These are phyloP conservation scores for Eupithecia subumbrata DNA, from an alignment of 2,888 invertebrate species.

Conservation along the genomic window DNA sequence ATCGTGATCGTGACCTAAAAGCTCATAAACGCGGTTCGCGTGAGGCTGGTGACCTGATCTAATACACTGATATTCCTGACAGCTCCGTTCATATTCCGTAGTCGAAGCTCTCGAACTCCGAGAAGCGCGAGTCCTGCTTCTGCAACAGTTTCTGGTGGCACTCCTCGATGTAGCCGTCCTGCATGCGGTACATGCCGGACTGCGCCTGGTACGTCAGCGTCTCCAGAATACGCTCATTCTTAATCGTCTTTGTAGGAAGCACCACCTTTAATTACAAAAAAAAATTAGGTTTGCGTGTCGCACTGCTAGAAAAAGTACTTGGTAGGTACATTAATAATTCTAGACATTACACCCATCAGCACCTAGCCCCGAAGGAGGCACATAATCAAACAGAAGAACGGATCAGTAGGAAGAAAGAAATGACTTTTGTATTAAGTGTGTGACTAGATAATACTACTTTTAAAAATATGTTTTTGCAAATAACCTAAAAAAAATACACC, in stretches of 20 bases:
- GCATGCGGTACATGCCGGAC: conserved; percentile 95
- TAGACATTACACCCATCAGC: not conserved
- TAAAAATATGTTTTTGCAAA: not conserved
- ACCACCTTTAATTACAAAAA: conserved; percentile 86
- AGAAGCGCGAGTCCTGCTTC: conserved; percentile 94
- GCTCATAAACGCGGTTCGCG: conserved; percentile 26
- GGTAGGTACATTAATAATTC: not conserved
- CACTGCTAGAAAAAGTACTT: not conserved
- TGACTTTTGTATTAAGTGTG: not conserved
- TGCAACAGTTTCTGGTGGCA: conserved; percentile 93
- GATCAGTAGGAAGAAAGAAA: not conserved
- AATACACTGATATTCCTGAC: conserved; percentile 82
- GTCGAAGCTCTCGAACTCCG: conserved; percentile 92
- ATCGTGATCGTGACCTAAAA: conserved; percentile 27
- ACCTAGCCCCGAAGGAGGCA: not conserved
- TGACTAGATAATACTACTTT: not conserved
- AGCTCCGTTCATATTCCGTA: conserved; percentile 86
- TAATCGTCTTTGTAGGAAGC: conserved; percentile 95
- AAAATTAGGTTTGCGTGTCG: not conserved
- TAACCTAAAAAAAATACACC: not conserved
- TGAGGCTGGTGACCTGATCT: conserved; percentile 53
- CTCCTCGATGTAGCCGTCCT: conserved; percentile 93
- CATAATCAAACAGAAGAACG: not conserved
- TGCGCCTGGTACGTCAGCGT: conserved; percentile 97
- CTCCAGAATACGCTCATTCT: conserved; percentile 95